Evolutionary conservation across 2,888 invertebrate genomes (phyloP).

Genomic region (Cheilosia vulpina): DNA sequence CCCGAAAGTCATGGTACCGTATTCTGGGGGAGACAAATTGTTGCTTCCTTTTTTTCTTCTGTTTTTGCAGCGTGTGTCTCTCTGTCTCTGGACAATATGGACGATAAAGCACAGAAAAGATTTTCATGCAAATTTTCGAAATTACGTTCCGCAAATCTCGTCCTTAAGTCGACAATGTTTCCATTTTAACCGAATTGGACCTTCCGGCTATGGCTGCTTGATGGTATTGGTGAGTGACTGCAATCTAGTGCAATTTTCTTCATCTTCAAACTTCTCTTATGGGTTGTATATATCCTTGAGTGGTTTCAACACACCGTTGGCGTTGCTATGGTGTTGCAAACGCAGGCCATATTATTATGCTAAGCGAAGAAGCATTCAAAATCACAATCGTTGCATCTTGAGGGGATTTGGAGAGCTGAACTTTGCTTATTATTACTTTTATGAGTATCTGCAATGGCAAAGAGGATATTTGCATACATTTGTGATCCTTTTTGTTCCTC

Average conservation of each 20-base stretch:
- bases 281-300: conserved; percentile 8
- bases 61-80: neutral
- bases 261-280: conserved; percentile 10
- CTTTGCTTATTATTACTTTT: conserved; percentile 52
- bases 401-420: conserved; percentile 35
- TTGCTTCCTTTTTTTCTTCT: neutral
- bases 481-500: neutral
- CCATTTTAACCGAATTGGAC: conserved; percentile 24
- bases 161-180: conserved; percentile 44
- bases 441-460: conserved; percentile 27
- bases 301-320: conserved; percentile 33
- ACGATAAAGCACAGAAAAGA: conserved; percentile 43
- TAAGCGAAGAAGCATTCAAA: conserved; percentile 3
- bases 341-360: neutral
- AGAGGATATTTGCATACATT: neutral
- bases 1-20: conserved; percentile 12
- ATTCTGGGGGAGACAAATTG: neutral
- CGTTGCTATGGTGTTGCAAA: neutral
- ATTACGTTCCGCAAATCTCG: conserved; percentile 42
- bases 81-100: conserved; percentile 18
- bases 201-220: conserved; percentile 22
- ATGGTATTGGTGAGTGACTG: conserved; percentile 6
- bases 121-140: conserved; percentile 49
- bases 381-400: conserved; percentile 30
- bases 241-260: conserved; percentile 30